Base-by-base conservation (phyloP, 2,888 invertebrate genomes). In the Urechis unicinctus region DNA sequence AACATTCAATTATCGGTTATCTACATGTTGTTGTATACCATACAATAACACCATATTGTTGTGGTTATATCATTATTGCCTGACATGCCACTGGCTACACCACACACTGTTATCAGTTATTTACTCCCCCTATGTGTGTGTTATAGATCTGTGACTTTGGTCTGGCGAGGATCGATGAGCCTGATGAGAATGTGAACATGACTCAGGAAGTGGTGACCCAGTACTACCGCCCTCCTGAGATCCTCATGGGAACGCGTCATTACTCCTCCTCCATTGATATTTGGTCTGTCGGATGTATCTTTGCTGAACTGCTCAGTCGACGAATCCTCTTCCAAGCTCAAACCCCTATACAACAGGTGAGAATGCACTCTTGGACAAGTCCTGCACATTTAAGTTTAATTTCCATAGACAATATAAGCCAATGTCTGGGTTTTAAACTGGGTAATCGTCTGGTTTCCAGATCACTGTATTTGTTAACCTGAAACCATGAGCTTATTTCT, bases 131-230 rank as follows among this genome's bases (percentile, higher is more conserved):
- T n/a, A n/a, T n/a, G n/a, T n/a, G n/a, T n/a, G n/a, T n/a, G n/a
- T n/a, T 30, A 13, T 61, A 89, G 88, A 98, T 98, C 81, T 98
- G 98, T 83, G 98, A 98, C 84, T 98, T 98, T 81, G 98, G 98
- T 28, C 82, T 98, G 78, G 98, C 98, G 43, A 84, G 98, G 66
- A 94, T 97, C 60, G 95, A 95, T 81, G 97, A 98, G 77, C 91
- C 91, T 1, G 92, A 94, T 77, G 72, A 73, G 61, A 86, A 86
- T 71, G 89, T 90, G 79, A 88, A 91, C 79, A 97, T 98, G 97
- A 98, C 98, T 36, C 97, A 97, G 81, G 98, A 98, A 81, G 98
- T 98, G 61, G 98, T 98, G 61, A 98, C 98, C 65, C 98, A 98
- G 82, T 98, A 98, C 82, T 98, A 98, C 82, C 86, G 98, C 64